Conservation (phyloP, 2,797 vertebrate species). For the Schizopygopsis malacanthus region DNA sequence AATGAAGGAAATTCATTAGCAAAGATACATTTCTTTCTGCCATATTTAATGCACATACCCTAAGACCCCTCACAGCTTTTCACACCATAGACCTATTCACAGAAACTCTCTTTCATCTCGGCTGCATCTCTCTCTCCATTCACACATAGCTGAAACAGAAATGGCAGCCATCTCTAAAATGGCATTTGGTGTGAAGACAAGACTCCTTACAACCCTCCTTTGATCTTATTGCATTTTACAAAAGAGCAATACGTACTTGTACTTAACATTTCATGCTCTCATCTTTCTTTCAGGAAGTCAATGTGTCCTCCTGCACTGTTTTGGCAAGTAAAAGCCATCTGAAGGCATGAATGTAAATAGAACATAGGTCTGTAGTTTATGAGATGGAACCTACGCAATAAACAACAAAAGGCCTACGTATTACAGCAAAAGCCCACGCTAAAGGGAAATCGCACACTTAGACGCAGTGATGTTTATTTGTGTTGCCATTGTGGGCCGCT, state of each 20-base stretch:
- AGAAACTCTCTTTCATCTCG: constrained; percentile 12
- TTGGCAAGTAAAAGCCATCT: not conserved
- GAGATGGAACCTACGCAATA: not conserved
- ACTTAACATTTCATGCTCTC: not conserved
- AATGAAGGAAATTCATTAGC: not conserved
- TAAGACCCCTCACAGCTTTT: constrained; percentile 26
- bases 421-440: constrained; percentile 44
- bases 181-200: not conserved
- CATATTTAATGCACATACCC: not conserved
- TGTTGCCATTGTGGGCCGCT: constrained; percentile 12
- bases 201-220: not conserved
- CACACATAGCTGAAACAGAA: constrained; percentile 13
- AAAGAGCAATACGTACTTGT: not conserved
- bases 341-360: constrained; percentile 8
- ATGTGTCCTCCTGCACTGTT: not conserved
- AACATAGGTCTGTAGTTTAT: not conserved
- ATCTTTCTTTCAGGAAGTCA: not conserved
- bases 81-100: constrained; percentile 24
- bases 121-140: not conserved
- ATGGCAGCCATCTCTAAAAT: not conserved
- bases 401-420: constrained; percentile 32
- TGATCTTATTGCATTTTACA: not conserved
- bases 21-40: not conserved
- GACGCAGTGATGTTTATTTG: constrained; percentile 1
- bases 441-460: constrained; percentile 7